A percentile compares a stretch with the other conserved stretches of the same genome.
phyloP scores from a whole-genome alignment of 2,797 vertebrate species.

The Hypotaenidia okinawae region DNA sequence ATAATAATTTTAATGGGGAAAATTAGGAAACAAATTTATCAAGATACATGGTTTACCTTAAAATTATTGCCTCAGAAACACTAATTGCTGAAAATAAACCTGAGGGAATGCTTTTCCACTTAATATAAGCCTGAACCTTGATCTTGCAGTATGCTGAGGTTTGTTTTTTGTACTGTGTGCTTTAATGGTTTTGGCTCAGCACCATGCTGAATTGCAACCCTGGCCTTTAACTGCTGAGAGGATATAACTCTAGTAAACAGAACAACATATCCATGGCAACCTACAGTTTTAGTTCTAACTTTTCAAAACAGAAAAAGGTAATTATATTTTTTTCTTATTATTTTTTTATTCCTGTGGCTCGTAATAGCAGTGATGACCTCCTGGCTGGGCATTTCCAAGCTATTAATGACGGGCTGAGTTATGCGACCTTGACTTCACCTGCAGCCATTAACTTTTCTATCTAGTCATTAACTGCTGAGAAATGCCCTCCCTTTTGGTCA shows the following conservation, averaged over 20 bases:
- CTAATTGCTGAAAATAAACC: conserved; percentile 25
- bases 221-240: conserved; percentile 37
- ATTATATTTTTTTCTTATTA: conserved; percentile 56
- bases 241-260: conserved; percentile 48
- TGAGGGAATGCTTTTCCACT: conserved; percentile 13
- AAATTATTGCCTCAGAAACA: neutral
- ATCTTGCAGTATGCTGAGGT: conserved; percentile 38
- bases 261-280: conserved; percentile 66
- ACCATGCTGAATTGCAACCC: conserved; percentile 32
- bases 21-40: neutral
- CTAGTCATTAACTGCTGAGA: conserved; percentile 67
- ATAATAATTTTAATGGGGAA: neutral
- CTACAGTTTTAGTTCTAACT: conserved; percentile 53
- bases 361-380: conserved; percentile 66
- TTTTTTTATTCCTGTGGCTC: conserved; percentile 52
- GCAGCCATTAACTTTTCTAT: conserved; percentile 63
- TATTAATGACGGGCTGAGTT: conserved; percentile 64
- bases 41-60: neutral
- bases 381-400: conserved; percentile 61
- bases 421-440: conserved; percentile 67
- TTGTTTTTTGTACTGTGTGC: conserved; percentile 3
- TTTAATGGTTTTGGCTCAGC: conserved; percentile 55
- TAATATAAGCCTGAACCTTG: conserved; percentile 17
- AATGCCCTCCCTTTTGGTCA: conserved; percentile 57
- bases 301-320: conserved; percentile 62